Conservation (phyloP, 2,113 vertebrate genomes). For the Cranoglanis bouderius region DNA sequence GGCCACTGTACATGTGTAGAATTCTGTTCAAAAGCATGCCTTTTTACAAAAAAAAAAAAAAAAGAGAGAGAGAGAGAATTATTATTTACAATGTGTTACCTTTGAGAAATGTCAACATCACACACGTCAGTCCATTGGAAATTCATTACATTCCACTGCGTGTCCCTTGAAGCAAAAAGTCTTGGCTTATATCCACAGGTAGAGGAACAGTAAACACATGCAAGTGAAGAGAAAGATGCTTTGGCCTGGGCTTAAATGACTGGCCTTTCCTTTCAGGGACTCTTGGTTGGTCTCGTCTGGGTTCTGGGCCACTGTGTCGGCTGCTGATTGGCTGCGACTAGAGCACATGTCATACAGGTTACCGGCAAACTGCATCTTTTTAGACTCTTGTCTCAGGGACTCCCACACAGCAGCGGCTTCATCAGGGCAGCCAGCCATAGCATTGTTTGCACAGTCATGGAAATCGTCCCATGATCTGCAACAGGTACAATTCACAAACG, state of each 20-base stretch:
- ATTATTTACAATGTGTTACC: constrained; percentile 24
- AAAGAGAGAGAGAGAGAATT: too few species aligned
- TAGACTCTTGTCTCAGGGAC: constrained; percentile 90
- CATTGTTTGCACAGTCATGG: constrained; percentile 84
- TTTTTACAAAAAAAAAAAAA: neutral
- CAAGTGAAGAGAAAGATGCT: constrained; percentile 54
- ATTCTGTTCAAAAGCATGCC: constrained; percentile 24
- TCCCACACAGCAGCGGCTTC: constrained; percentile 90
- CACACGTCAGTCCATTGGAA: constrained; percentile 1
- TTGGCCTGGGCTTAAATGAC: neutral
- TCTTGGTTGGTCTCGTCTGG: constrained; percentile 85
- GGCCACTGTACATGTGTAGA: neutral
- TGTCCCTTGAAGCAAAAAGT: constrained; percentile 10
- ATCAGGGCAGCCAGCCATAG: constrained; percentile 86
- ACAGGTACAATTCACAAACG: constrained; percentile 13
- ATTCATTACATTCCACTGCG: constrained; percentile 11
- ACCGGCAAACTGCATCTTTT: constrained; percentile 90
- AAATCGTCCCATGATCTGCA: constrained; percentile 93
- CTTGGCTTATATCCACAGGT: constrained; percentile 66
- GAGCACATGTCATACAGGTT: constrained; percentile 93
- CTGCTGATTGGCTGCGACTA: constrained; percentile 66
- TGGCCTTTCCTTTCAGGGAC: constrained; percentile 73
- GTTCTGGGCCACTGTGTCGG: constrained; percentile 58
- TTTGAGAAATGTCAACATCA: constrained; percentile 29
- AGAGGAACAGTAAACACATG: constrained; percentile 59